These are phyloP conservation scores for Brachionus koreanus DNA, from an alignment of 1,140 invertebrate genomes.

Conservation along the genomic window DNA sequence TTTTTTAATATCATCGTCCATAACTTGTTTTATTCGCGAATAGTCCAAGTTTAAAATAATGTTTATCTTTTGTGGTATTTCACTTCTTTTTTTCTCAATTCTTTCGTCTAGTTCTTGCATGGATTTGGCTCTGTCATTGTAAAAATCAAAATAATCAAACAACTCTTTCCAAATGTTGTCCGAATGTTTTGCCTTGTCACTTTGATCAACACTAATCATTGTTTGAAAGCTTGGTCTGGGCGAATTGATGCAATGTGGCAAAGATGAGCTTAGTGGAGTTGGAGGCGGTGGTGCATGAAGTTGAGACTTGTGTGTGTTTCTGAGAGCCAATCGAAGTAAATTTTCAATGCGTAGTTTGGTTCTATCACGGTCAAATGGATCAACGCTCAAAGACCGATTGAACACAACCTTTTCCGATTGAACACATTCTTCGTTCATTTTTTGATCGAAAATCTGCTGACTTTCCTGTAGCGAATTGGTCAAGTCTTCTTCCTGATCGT, in stretches of 20 bases:
- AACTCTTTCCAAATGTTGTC: slow-evolving; percentile 33
- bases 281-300: background rate
- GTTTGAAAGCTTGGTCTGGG: background rate
- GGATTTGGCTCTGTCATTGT: background rate
- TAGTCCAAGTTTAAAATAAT: background rate
- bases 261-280: background rate
- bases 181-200: background rate
- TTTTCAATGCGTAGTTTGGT: background rate
- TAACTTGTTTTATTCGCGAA: background rate
- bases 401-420: background rate
- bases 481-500: background rate
- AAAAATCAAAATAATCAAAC: slow-evolving; percentile 32
- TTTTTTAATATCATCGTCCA: background rate
- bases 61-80: slow-evolving; percentile 15
- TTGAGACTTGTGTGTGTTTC: background rate
- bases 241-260: background rate
- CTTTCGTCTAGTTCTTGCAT: slow-evolving; percentile 21
- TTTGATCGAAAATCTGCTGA: background rate
- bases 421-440: background rate
- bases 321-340: background rate
- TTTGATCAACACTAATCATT: background rate
- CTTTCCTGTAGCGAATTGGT: background rate
- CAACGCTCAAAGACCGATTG: background rate
- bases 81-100: background rate
- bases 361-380: background rate